Evolutionary conservation across 2,113 vertebrate species (phyloP), one percentile per base, ranked within the genome.

Genomic region (Ginglymostoma cirratum): DNA sequence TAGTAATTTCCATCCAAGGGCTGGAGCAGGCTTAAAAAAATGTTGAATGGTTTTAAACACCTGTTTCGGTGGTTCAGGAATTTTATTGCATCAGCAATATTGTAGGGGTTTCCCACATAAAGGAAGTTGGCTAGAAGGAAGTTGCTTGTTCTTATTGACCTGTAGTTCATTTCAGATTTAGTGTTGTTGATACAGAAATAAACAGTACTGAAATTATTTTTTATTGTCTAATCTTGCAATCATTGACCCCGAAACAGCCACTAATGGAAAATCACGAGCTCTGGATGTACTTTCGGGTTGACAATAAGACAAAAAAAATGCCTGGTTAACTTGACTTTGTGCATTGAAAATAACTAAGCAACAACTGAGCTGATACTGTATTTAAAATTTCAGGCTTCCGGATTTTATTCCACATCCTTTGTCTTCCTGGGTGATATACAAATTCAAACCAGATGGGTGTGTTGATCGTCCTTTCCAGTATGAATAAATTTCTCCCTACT

Each of bases 91-190:
- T 66, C 34, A 66, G 55, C 61, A 8, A 5, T 21, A 66, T 92
- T 92, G 2, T 65, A 19, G 89, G 89, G n/a, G 38, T 66, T 93
- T 66, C 61, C 89, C 61, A 67, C 21, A 93, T 38, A n/a, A 66
- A 93, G 89, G 89, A 93, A 66, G 89, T 93, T 92, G n/a, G 61
- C 5, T 93, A 93, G 34, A n/a, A 93, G 89, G 89, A 93, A 93
- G 55, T 93, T 10, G 42, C 52, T 66, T 67, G 15, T 93, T 34
- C 34, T 93, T 90, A n/a, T n/a, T 15, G 19, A 55, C 5, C 55
- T 66, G 61, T 38, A 66, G n/a, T 38, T 66, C 23, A n/a, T 93
- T 66, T 66, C 15, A 93, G 8, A 67, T 65, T 92, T 0, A 80
- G n/a, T 17, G 4, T 93, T 87, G 45, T 55, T 93, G 61, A 38